These are phyloP conservation scores for Phrynocephalus guinanensis DNA, from an alignment of 2,797 vertebrate genomes.

Conservation along the genomic window DNA sequence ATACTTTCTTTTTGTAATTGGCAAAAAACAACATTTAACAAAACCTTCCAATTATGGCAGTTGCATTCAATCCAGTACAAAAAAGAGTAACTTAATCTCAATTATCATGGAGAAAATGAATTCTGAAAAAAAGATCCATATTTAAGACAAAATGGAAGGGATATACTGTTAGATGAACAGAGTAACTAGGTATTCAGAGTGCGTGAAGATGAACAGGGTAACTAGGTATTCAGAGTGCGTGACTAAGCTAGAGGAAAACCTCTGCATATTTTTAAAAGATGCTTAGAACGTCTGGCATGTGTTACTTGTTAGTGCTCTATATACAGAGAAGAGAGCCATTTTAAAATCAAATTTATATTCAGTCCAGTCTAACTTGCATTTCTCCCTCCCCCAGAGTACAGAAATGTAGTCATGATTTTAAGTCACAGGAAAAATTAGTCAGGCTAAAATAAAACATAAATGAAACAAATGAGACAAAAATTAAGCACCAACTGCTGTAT, in stretches of 20 bases:
- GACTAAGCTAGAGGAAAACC: neutral
- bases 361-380: neutral
- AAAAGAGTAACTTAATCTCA: neutral
- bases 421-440: neutral
- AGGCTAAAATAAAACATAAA: no score
- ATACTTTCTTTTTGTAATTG: neutral
- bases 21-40: neutral
- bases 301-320: conserved; percentile 1
- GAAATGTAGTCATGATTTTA: neutral
- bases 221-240: neutral
- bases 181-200: neutral
- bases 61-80: neutral
- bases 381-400: no score
- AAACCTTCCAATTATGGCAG: neutral
- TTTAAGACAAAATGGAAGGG: neutral
- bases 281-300: neutral
- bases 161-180: neutral
- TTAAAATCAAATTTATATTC: conserved; percentile 11
- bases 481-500: no score
- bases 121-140: neutral
- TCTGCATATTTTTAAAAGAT: neutral
- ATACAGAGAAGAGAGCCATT: neutral
- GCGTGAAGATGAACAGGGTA: neutral
- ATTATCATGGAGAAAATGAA: neutral
- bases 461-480: no score